Evolutionary conservation across 2,113 vertebrate species (phyloP).

Genomic region (Fulmarus glacialis): DNA sequence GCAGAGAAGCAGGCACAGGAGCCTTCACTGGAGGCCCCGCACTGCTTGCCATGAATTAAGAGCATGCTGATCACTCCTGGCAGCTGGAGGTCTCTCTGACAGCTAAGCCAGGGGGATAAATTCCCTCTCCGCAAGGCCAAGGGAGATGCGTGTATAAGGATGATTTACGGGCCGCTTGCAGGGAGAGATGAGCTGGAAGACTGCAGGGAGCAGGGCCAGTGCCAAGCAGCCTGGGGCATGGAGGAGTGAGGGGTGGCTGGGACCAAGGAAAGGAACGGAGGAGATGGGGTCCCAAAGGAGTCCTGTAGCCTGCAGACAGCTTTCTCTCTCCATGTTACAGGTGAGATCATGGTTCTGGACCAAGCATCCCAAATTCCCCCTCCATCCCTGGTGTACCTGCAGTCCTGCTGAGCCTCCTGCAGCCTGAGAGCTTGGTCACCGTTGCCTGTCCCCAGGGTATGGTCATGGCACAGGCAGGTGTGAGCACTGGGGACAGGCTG

Average conservation of each 20-base stretch:
- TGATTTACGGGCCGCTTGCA: not conserved
- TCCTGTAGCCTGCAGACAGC: not conserved
- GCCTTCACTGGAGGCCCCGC: not conserved
- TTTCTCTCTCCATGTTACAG: not conserved
- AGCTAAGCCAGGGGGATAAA: not conserved
- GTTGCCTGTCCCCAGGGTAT: accelerated
- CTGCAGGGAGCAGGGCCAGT: not conserved
- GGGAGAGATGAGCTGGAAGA: not conserved
- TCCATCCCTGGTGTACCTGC: not conserved
- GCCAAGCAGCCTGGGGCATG: not conserved
- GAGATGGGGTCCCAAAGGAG: not conserved
- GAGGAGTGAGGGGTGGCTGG: not conserved
- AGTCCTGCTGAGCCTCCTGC: not conserved
- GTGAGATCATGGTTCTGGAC: not conserved
- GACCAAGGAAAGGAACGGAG: accelerated
- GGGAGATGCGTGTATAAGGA: not conserved
- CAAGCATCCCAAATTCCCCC: accelerated
- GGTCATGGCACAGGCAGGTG: not conserved
- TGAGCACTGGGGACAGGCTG: not conserved
- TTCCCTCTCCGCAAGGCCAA: not conserved
- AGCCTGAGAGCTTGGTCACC: not conserved
- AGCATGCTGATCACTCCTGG: not conserved
- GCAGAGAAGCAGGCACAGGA: not conserved
- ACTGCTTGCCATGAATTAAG: not conserved
- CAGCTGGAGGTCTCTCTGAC: not conserved